Evolutionary conservation across 2,797 vertebrate species (phyloP).

Genomic region (Apodemus agrarius): DNA sequence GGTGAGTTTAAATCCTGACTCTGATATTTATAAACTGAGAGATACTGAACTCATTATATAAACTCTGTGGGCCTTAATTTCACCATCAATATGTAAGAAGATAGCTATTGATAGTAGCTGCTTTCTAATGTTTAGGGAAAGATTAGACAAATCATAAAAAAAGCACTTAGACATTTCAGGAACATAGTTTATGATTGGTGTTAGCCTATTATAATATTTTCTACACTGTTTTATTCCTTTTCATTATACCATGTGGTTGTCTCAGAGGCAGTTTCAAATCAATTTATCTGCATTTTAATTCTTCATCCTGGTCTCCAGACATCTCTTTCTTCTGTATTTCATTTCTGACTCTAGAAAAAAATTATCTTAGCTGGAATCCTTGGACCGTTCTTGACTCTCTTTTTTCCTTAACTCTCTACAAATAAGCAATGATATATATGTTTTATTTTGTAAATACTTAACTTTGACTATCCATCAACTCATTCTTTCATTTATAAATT

Average conservation of each 20-base stretch:
- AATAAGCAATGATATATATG: background rate
- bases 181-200: background rate
- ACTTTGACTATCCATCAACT: background rate
- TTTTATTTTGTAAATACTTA: background rate
- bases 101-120: background rate
- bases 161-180: background rate
- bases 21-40: conserved; percentile 22
- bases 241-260: background rate
- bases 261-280: background rate
- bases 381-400: background rate
- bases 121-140: background rate
- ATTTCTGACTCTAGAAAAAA: conserved; percentile 15
- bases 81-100: background rate
- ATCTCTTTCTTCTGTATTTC: background rate
- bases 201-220: background rate
- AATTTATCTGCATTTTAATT: conserved; percentile 9
- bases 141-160: conserved; percentile 11
- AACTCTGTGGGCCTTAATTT: background rate
- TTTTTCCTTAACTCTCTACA: background rate
- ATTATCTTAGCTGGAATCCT: background rate
- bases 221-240: conserved; percentile 20
- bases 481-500: conserved; percentile 27
- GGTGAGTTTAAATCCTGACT: background rate
- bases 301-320: background rate
- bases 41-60: background rate